These are phyloP conservation scores for Chloroceryle aenea DNA, from an alignment of 2,113 vertebrate genomes.

Conservation along the genomic window DNA sequence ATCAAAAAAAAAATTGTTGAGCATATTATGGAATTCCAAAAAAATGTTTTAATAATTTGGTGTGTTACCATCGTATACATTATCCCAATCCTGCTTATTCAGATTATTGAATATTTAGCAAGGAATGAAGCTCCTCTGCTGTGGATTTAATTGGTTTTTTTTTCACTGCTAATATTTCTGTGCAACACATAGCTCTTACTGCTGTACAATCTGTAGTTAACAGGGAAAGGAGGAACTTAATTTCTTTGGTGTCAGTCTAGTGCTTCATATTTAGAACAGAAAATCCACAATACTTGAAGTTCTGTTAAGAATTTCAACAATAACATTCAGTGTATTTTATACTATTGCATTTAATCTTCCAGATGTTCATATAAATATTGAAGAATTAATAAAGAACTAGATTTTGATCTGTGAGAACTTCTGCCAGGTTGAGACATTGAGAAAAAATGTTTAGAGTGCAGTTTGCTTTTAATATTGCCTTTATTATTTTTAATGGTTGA, in stretches of 20 bases:
- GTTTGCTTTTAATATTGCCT: neutral
- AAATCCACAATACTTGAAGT: neutral
- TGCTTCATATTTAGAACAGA: neutral
- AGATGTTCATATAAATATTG: neutral
- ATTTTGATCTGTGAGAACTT: neutral
- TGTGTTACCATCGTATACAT: neutral
- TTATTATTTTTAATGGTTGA: conserved; percentile 4
- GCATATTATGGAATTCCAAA: neutral
- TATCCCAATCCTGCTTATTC: neutral
- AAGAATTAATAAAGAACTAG: neutral
- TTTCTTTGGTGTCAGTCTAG: neutral
- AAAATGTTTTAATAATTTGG: neutral
- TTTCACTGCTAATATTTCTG: neutral
- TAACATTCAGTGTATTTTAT: neutral
- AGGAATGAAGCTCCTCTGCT: neutral
- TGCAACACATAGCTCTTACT: neutral
- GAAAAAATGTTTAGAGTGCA: neutral
- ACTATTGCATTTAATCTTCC: neutral
- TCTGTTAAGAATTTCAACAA: neutral
- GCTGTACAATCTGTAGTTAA: neutral
- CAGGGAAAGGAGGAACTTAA: neutral
- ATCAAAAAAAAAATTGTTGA: neutral
- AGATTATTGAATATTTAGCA: neutral
- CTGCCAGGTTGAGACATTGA: neutral
- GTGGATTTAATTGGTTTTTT: neutral